Conservation (phyloP, 1,140 invertebrate species). For the Hylaeus volcanicus region DNA sequence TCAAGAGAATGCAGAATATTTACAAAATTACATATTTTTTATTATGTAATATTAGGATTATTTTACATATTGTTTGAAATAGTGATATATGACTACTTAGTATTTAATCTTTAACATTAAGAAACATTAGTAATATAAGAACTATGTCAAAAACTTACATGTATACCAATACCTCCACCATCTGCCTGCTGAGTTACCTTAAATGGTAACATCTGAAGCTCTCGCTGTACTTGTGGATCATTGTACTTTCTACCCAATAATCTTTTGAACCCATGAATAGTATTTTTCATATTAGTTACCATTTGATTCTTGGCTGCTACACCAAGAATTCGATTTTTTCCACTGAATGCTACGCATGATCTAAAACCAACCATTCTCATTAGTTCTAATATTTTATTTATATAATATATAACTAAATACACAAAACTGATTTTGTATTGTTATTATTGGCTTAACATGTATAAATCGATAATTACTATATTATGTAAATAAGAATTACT, state of each 20-base stretch:
- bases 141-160: constrained; percentile 78
- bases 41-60: constrained; percentile 1
- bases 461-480: constrained; percentile 1
- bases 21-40: background rate
- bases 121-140: background rate
- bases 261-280: constrained; percentile 95
- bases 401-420: background rate
- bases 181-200: constrained; percentile 85
- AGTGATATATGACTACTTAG: background rate
- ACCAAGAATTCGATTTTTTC: constrained; percentile 94
- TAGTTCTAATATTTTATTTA: background rate
- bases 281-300: constrained; percentile 98
- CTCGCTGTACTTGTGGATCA: constrained; percentile 92
- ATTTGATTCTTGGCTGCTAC: constrained; percentile 98
- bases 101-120: background rate
- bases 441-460: background rate
- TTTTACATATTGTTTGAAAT: constrained; percentile 2
- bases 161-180: constrained; percentile 90
- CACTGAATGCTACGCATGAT: constrained; percentile 96
- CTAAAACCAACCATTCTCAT: constrained; percentile 79
- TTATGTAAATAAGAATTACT: background rate
- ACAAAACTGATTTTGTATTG: background rate
- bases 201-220: constrained; percentile 89
- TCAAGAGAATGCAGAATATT: constrained; percentile 19
- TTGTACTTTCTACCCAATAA: constrained; percentile 92